These are phyloP conservation scores for Pteronotus mesoamericanus DNA, from an alignment of 2,797 vertebrate genomes.

Conservation along the genomic window DNA sequence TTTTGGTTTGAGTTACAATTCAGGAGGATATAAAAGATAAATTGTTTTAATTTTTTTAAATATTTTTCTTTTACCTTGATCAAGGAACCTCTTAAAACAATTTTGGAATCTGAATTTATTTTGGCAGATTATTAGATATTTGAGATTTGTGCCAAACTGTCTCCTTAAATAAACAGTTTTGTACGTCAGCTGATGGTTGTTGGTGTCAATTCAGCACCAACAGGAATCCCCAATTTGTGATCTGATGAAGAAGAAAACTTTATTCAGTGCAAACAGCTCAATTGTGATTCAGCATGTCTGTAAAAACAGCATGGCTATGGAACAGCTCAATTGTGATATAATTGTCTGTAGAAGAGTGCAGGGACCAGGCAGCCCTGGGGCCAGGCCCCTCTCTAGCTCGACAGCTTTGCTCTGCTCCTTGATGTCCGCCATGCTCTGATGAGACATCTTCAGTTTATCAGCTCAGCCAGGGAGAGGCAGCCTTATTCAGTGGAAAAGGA, in stretches of 20 bases:
- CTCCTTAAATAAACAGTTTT: not conserved
- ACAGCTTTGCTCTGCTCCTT: not conserved
- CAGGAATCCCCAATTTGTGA: not conserved
- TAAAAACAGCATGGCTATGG: not conserved
- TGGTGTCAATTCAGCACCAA: not conserved
- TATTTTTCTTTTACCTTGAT: not conserved
- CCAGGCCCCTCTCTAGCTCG: not conserved
- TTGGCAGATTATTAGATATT: not conserved
- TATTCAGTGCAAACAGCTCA: not conserved
- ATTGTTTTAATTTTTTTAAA: not conserved
- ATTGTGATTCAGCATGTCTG: not conserved
- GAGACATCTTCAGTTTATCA: not conserved
- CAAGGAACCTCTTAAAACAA: not conserved
- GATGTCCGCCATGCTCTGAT: not conserved
- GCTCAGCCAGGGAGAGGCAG: not conserved
- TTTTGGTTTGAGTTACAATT: not conserved
- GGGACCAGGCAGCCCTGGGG: not conserved
- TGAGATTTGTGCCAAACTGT: not conserved
- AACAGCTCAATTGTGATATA: not conserved
- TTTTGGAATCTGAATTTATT: slow-evolving; percentile 33
- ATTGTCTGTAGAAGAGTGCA: not conserved
- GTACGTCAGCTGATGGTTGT: not conserved
- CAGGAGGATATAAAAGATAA: not conserved
- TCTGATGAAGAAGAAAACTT: not conserved
- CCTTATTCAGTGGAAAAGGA: not conserved